Base-by-base conservation (phyloP, 1,140 invertebrate species). In the Conopomorpha cramerella region DNA sequence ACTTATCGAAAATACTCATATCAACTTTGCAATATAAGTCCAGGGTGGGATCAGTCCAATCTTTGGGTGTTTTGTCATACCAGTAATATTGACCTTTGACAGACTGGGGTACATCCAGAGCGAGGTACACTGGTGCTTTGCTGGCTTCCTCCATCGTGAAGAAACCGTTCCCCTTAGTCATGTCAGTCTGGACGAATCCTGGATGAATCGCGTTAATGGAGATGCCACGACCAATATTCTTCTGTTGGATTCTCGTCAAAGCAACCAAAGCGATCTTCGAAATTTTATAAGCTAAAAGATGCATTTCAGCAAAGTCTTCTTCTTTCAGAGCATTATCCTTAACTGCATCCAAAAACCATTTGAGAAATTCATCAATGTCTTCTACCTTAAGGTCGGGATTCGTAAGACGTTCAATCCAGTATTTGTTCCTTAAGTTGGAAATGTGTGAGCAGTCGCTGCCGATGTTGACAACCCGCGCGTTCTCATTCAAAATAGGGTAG, bases 401-500 rank as follows among this genome's bases (percentile, higher is more conserved):
- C 6, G 46, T 47, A 8, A 63, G 34, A 27, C 37, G 44, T 3
- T 47, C 17, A 11, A 55, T 46, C 57, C 57, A 64, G 14, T 55
- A 32, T 11, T 33, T 33, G 17, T 80, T 81, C 33, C 80, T 81
- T 51, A 81, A 72, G 38, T 56, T 70, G 1, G 64, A 70, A 16
- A 86, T 54, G 46, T 83, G 82, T 33, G 86, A 87, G 15, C 53
- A 59, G 31, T 80, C 79, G 60, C 88, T 90, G 3, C 87, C 88
- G 2, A 92, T 47, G 64, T 90, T 87, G 0, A 89, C 82, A 19
- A 92, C 86, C 55, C 86, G 79, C 10, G 85, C 86, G 51, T 85
- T 81, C n/a, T 82, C 52, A 16, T 77, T 65, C 11, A 91, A 60
- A 1, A 91, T 38, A 2, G 88, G 87, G 58, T 88, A 88, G 3